phyloP scores from a whole-genome alignment of 2,113 vertebrate genomes.

The Eulemur rufifrons region DNA sequence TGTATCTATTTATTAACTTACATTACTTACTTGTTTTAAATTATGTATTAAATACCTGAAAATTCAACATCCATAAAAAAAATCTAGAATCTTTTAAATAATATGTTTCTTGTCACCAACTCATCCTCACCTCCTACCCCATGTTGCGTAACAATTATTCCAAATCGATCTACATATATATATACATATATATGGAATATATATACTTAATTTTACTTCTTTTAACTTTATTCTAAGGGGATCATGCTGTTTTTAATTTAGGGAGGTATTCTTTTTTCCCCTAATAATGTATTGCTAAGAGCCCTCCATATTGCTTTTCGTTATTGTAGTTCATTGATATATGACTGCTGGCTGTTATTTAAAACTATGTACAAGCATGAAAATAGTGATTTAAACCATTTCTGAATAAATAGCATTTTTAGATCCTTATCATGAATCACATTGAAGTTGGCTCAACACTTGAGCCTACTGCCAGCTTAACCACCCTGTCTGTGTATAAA shows the following conservation, averaged over 20 bases:
- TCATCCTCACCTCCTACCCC: neutral
- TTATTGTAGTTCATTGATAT: neutral
- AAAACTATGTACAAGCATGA: neutral
- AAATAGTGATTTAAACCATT: neutral
- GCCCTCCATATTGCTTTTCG: neutral
- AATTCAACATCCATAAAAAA: neutral
- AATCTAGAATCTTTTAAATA: neutral
- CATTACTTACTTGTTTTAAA: neutral
- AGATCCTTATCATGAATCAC: neutral
- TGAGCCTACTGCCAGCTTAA: neutral
- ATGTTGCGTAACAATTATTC: neutral
- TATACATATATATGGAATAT: neutral
- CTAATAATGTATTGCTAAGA: neutral
- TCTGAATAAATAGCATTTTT: neutral
- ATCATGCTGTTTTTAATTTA: neutral
- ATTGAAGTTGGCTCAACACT: neutral
- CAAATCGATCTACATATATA: neutral
- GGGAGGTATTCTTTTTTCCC: neutral
- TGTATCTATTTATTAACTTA: neutral
- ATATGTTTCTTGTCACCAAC: neutral
- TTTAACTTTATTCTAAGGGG: neutral
- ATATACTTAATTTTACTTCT: neutral
- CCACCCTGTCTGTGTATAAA: accelerated
- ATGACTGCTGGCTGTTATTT: neutral
- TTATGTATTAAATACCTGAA: neutral